Conservation (phyloP, 2,888 invertebrate genomes). For the Pterostichus madidus region DNA sequence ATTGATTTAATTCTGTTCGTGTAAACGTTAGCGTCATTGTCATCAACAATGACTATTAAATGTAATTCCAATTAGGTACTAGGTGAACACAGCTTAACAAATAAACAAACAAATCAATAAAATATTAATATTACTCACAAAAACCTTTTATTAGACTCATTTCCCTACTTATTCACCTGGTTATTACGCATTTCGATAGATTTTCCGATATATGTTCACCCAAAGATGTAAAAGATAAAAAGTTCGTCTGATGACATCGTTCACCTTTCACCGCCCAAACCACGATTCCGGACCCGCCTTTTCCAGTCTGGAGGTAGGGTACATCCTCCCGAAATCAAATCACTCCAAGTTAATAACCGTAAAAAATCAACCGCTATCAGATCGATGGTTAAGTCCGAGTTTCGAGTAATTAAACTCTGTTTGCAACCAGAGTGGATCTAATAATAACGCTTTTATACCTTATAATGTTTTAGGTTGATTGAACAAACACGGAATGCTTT, state of each 20-base stretch:
- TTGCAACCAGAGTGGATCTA: background rate
- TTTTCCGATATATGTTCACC: conserved; percentile 5
- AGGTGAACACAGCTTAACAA: no score
- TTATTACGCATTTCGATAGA: conserved; percentile 13
- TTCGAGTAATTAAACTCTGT: conserved; percentile 52
- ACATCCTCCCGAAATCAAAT: conserved; percentile 12
- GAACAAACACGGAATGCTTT: background rate
- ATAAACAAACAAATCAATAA: background rate
- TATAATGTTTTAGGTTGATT: background rate
- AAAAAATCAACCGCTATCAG: conserved; percentile 35
- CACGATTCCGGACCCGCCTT: conserved; percentile 28
- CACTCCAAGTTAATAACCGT: conserved; percentile 38
- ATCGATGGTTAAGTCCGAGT: conserved; percentile 14
- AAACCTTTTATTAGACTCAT: conserved; percentile 19
- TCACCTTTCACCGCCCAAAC: background rate
- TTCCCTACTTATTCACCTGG: background rate
- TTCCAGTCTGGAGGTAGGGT: background rate
- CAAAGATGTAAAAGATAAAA: conserved; percentile 39
- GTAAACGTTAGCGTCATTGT: no score
- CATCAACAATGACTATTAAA: background rate
- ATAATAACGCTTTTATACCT: background rate
- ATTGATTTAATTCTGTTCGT: no score
- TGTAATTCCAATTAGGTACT: no score
- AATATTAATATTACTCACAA: conserved; percentile 1
- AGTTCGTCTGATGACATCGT: conserved; percentile 22